Base-by-base conservation (phyloP, 1,140 invertebrate species). In the Tetramorium alpestre region DNA sequence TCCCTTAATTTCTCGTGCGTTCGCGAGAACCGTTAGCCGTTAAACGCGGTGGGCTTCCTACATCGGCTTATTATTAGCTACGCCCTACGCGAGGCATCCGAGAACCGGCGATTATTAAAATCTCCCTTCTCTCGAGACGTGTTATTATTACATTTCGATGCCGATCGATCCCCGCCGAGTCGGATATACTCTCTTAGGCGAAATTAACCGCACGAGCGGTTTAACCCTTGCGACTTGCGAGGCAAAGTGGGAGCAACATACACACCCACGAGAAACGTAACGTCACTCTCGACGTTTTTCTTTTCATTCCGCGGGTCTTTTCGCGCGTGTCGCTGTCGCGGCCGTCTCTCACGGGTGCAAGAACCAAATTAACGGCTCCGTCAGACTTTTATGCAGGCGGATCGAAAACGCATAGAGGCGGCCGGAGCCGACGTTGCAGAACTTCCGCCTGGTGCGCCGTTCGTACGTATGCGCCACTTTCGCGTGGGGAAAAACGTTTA, bases 21-120 rank as follows among this genome's bases (percentile, higher is more conserved):
- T 78, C 49, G 73, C 73, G 73, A 85, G 60, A 76, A 77, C 82
- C 73, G 82, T 85, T 85, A 85, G 47, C 41, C 82, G 44, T 85
- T n/a, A 33, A 47, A 33, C 47, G 33, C 44, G 38, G 33, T 51
- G 16, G 3, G 56, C 47, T 76, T 85, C 22, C 67, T 75, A 75
- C n/a, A 75, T 25, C 62, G 41, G 78, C 22, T 85, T 76, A 76
- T 75, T 76, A 76, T 77, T 85, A 76, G 47, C n/a, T 62, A 76
- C 56, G 81, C 44, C 72, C 44, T 84, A 49, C 18, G 60, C 41
- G 65, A 70, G 41, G 73, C 41, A 77, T 65, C 44, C 38, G 38
- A 72, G 33, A 82, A n/a, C 22, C 22, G 25, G 3, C 78, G 51
- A 82, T 82, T 72, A 81, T 82, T 84, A 84, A 84, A 73, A 60